Evolutionary conservation across 23 tunicate genomes (phyloP).

Genomic region (Ciona savignyi): DNA sequence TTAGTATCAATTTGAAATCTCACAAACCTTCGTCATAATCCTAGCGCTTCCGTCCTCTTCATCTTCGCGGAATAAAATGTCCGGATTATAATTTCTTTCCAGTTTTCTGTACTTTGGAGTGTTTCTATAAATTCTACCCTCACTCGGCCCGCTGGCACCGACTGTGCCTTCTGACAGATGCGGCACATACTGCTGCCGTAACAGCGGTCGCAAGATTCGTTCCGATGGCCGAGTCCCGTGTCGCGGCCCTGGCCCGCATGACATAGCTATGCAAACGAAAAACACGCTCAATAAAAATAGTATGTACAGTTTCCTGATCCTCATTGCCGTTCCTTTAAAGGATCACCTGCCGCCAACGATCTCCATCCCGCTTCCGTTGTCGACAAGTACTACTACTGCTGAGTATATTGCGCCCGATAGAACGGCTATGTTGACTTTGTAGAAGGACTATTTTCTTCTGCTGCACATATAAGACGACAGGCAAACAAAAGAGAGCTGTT

Average conservation of each 20-base stretch:
- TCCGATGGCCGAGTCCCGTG: slow-evolving; percentile 15
- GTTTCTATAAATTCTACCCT: slow-evolving; percentile 20
- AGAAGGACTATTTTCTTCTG: not conserved
- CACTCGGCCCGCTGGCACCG: slow-evolving; percentile 64
- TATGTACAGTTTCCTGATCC: not conserved
- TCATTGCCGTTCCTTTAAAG: not conserved
- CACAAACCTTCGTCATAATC: slow-evolving; percentile 56
- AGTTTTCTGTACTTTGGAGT: slow-evolving; percentile 24
- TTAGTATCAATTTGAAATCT: no score
- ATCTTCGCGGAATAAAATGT: slow-evolving; percentile 25
- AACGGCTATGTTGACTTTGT: not conserved
- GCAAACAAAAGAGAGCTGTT: not conserved
- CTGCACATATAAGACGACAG: not conserved
- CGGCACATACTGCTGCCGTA: slow-evolving; percentile 36
- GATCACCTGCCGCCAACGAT: not conserved
- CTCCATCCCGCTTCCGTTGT: not conserved
- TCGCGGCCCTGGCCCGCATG: slow-evolving; percentile 33
- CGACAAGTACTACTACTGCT: not conserved
- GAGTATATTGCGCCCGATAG: not conserved
- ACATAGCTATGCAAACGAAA: not conserved
- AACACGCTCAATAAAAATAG: not conserved
- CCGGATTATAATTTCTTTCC: slow-evolving; percentile 17
- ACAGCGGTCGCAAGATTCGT: slow-evolving; percentile 5
- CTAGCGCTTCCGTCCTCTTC: slow-evolving; percentile 37
- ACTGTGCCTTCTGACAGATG: slow-evolving; percentile 39